These are phyloP conservation scores for Microctonus brassicae DNA, from an alignment of 2,888 invertebrate species.

Conservation along the genomic window DNA sequence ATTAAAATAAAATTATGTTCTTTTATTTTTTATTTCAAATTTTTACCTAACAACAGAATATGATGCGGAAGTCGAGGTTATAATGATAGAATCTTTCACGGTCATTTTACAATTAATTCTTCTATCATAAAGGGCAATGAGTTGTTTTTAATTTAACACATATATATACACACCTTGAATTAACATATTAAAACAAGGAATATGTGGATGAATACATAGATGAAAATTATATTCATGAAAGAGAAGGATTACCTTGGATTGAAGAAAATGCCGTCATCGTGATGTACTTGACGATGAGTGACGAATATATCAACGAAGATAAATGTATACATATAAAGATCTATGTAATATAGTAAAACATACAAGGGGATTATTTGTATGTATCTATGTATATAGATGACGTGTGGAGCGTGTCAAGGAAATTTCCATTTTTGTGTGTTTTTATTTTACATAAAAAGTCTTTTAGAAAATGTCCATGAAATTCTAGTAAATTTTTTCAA, in stretches of 20 bases:
- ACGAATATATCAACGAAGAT: neutral
- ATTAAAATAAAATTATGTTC: neutral
- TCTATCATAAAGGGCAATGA: neutral
- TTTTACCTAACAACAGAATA: neutral
- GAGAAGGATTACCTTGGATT: neutral
- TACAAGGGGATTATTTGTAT: too few relatives aligned
- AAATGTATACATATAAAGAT: too few relatives aligned
- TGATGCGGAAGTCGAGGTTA: constrained; percentile 16
- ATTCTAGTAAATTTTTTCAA: neutral
- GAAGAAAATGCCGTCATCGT: constrained; percentile 1
- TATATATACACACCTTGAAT: neutral
- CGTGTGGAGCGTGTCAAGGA: neutral
- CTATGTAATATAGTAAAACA: too few relatives aligned
- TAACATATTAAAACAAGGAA: neutral
- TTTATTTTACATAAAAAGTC: neutral
- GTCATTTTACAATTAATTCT: constrained; percentile 32
- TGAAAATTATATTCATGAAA: neutral
- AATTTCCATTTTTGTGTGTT: neutral
- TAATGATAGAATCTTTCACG: constrained; percentile 12
- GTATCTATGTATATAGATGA: neutral
- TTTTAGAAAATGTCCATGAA: neutral
- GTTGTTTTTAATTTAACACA: neutral
- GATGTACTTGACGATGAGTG: neutral
- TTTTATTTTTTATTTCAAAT: neutral
- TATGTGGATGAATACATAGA: neutral